Conservation (phyloP, 2,888 invertebrate species). For the Syrista parreyssii region DNA sequence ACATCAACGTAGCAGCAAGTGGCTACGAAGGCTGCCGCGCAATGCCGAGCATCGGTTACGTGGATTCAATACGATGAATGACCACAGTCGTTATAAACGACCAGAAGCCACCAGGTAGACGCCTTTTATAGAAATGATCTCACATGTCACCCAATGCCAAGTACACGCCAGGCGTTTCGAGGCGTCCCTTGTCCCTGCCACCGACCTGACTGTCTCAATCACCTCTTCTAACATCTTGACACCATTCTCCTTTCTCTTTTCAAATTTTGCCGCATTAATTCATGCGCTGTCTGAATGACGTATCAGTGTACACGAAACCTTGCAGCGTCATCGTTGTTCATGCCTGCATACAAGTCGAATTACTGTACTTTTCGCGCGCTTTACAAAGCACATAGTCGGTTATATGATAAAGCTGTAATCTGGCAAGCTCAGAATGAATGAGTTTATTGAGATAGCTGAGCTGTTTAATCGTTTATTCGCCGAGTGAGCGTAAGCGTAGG, state of each 20-base stretch:
- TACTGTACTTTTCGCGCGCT: neutral
- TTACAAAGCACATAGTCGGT: neutral
- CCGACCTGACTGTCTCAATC: neutral
- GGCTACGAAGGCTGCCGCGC: slow-evolving; percentile 43
- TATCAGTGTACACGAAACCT: neutral
- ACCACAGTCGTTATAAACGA: neutral
- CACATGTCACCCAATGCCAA: slow-evolving; percentile 39
- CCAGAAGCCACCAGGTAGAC: neutral
- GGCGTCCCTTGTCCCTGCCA: neutral
- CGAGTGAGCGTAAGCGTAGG: neutral
- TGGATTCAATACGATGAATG: neutral
- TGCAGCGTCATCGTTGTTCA: neutral
- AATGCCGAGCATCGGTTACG: neutral
- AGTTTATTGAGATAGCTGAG: neutral
- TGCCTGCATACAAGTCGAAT: neutral
- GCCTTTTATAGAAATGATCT: slow-evolving; percentile 48
- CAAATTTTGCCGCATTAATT: neutral
- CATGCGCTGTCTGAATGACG: neutral
- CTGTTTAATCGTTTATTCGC: neutral
- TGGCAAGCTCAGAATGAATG: neutral
- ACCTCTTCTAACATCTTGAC: neutral
- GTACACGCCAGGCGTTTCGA: slow-evolving; percentile 33
- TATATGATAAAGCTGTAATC: neutral
- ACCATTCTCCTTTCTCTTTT: neutral
- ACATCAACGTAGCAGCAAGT: slow-evolving; percentile 53